Conservation (phyloP, 2,888 invertebrate genomes). For the Pachydiplax longipennis region DNA sequence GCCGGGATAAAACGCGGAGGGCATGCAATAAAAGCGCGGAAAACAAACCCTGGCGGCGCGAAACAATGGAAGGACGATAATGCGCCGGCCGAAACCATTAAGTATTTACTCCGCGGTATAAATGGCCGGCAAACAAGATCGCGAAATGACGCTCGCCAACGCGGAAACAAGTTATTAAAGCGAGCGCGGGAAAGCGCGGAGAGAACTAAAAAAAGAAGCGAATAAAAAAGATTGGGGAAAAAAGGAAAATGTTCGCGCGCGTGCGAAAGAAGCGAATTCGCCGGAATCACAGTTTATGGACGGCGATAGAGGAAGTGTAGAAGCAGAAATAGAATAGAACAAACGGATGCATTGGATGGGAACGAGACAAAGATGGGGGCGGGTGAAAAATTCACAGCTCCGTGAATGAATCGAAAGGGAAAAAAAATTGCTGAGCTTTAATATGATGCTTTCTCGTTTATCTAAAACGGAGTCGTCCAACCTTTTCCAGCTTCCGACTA, state of each 20-base stretch:
- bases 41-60: background rate
- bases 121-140: conserved; percentile 23
- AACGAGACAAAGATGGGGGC: background rate
- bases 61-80: conserved; percentile 33
- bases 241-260: background rate
- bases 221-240: background rate
- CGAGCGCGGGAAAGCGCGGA: background rate
- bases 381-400: background rate
- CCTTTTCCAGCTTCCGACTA: too few species aligned
- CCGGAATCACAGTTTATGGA: conserved; percentile 25
- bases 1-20: background rate
- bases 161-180: conserved; percentile 29
- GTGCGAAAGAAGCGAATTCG: conserved; percentile 25
- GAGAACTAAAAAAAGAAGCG: background rate
- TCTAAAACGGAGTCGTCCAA: too few species aligned
- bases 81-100: conserved; percentile 6
- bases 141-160: conserved; percentile 30
- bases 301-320: background rate
- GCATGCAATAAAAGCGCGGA: background rate
- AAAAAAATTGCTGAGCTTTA: too few species aligned
- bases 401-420: too few species aligned
- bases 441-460: too few species aligned
- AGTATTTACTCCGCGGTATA: conserved; percentile 36
- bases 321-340: background rate
- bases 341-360: background rate